Base-by-base conservation (phyloP, 2,797 vertebrate genomes). In the Manis pentadactyla region DNA sequence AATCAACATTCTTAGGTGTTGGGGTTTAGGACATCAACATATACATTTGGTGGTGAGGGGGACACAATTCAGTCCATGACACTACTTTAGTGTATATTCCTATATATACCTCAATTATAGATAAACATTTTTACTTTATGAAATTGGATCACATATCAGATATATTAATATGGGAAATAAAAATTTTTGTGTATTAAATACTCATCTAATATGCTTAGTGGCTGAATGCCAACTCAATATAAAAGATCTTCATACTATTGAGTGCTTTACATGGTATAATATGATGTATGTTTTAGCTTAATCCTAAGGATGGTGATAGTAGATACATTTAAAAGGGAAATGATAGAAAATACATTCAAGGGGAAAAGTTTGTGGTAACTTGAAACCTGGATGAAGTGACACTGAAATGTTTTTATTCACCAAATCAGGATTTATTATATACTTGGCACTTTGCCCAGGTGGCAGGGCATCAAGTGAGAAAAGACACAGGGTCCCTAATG, bases 111-210 rank as follows among this genome's bases (percentile, higher is more conserved):
- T 85, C 51, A 53, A 77, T 63, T 8, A 81, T 49, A 53, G 10
- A 61, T 9, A 68, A 34, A 93, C 7, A 93, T 66, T 75, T 73
- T 59, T 73, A 87, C 4, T 79, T 87, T 66, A 73, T 66, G 19
- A 89, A 74, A 71, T 42, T 83, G 61, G n/a, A 83, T 68, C 25
- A 29, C 37, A 19, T 39, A 61, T 75, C 37, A 75, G 19, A 64
- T 84, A 71, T 7, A 69, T 71, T 42, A 89, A 59, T 63, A 53
- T 18, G 34, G 21, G 71, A 88, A 53, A 37, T 82, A 92, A 64
- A 31, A 46, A 17, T 46, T 61, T 90, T 90, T 73, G 5, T 69
- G 37, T 78, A 15, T 83, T 77, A 96, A 91, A 86, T 93, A 83
- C 81, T 81, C 27, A 73, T 61, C 64, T 79, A 86, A 83, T 74